Percentiles rank a stretch among this genome's conserved stretches.
These are phyloP conservation scores for Takifugu flavidus DNA, from an alignment of 2,113 vertebrate species.

Conservation along the genomic window DNA sequence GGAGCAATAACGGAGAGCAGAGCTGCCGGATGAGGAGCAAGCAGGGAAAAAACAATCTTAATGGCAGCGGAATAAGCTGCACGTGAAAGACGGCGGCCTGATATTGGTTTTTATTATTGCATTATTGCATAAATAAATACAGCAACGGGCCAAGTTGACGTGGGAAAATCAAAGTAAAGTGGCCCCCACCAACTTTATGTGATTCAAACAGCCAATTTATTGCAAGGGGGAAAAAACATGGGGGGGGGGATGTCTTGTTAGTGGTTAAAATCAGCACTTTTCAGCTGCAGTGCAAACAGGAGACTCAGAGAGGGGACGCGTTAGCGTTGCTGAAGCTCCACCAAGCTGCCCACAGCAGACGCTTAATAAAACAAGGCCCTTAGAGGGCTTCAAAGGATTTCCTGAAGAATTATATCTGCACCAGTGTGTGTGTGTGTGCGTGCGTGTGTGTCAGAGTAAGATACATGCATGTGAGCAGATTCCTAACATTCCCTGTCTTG, in stretches of 20 bases:
- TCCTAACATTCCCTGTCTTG: constrained; percentile 59
- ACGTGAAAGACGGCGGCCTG: too few species aligned
- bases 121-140: too few species aligned
- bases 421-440: constrained; percentile 27
- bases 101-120: too few species aligned
- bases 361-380: constrained; percentile 31
- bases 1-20: constrained; percentile 18
- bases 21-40: constrained; percentile 12
- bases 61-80: too few species aligned
- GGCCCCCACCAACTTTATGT: too few species aligned
- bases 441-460: constrained; percentile 29
- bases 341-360: constrained; percentile 20
- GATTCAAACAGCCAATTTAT: too few species aligned
- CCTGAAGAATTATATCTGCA: constrained; percentile 42
- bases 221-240: too few species aligned
- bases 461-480: constrained; percentile 48
- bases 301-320: constrained; percentile 5
- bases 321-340: constrained; percentile 36
- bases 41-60: not conserved
- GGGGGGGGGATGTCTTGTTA: too few species aligned
- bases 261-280: not conserved
- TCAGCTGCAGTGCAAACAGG: too few species aligned
- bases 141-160: too few species aligned
- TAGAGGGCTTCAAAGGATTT: constrained; percentile 53
- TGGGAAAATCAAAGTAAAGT: too few species aligned